Evolutionary conservation across 2,888 invertebrate genomes (phyloP).

Genomic region (Leucophora obtusa): DNA sequence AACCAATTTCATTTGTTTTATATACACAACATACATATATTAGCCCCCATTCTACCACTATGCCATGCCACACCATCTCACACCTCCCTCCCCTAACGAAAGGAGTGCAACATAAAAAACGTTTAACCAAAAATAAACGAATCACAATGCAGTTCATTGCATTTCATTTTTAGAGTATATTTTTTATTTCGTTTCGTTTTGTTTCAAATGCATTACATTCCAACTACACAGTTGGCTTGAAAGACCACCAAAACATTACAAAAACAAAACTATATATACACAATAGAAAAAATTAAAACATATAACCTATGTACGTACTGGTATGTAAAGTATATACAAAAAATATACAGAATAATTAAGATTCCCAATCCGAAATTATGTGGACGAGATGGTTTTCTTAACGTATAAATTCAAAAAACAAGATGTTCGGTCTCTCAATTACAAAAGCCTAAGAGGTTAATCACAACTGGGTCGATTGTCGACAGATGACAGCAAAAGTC

Average conservation of each 20-base stretch:
- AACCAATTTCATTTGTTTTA: constrained; percentile 56
- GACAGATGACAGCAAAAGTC: no score
- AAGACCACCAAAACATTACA: neutral
- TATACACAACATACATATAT: neutral
- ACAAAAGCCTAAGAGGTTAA: no score
- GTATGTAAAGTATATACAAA: no score
- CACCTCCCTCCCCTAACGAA: neutral
- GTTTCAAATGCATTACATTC: constrained; percentile 39
- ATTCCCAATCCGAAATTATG: no score
- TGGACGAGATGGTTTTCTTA: no score
- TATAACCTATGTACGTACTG: no score
- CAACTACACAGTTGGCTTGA: constrained; percentile 39
- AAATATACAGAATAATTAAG: no score
- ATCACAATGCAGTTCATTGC: constrained; percentile 59
- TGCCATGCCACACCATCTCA: neutral
- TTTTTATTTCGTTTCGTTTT: neutral
- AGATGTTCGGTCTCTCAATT: no score
- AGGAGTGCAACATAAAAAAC: neutral
- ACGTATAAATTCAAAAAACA: no score
- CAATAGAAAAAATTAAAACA: neutral
- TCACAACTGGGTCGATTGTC: no score
- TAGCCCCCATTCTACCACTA: constrained; percentile 22
- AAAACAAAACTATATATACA: neutral
- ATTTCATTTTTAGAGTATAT: constrained; percentile 33
- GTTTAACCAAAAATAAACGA: constrained; percentile 48